Evolutionary conservation across 2,797 vertebrate genomes (phyloP).

Genomic region (Chelmon rostratus): DNA sequence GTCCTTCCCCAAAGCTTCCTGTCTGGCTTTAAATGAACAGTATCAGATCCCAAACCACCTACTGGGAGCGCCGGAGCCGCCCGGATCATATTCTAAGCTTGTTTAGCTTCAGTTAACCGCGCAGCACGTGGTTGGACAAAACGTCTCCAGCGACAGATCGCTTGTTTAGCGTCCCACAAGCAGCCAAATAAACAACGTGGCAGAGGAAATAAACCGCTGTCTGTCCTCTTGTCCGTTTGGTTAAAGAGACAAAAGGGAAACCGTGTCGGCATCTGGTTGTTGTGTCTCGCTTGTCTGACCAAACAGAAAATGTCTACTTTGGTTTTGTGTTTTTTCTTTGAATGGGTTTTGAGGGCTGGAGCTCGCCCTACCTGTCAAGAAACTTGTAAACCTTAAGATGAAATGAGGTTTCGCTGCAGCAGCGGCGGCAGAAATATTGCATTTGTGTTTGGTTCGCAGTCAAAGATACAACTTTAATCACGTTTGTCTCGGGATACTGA

Average conservation of each 20-base stretch:
- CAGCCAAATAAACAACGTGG: slow-evolving; percentile 73
- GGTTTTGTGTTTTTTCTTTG: slow-evolving; percentile 51
- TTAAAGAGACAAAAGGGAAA: slow-evolving; percentile 45
- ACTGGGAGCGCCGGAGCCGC: slow-evolving; percentile 14
- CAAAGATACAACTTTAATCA: neutral
- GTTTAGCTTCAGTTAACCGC: slow-evolving; percentile 64
- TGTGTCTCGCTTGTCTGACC: slow-evolving; percentile 60
- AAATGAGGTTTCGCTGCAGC: slow-evolving; percentile 22
- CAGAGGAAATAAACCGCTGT: slow-evolving; percentile 60
- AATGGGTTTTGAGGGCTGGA: slow-evolving; percentile 52
- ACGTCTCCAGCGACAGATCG: slow-evolving; percentile 62
- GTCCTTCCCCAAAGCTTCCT: slow-evolving; percentile 38
- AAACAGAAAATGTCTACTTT: slow-evolving; percentile 56
- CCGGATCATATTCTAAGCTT: slow-evolving; percentile 65
- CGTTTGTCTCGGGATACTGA: neutral
- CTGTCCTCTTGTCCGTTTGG: slow-evolving; percentile 22
- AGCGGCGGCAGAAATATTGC: neutral
- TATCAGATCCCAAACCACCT: slow-evolving; percentile 63
- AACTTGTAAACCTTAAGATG: slow-evolving; percentile 37
- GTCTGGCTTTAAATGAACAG: slow-evolving; percentile 55
- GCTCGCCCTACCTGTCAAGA: slow-evolving; percentile 35
- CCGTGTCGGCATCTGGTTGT: slow-evolving; percentile 57
- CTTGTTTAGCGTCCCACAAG: slow-evolving; percentile 71
- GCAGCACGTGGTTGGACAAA: slow-evolving; percentile 58
- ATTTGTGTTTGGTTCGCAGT: neutral